These are phyloP conservation scores for Hofmannophila pseudospretella DNA, from an alignment of 2,888 invertebrate species.

Conservation along the genomic window DNA sequence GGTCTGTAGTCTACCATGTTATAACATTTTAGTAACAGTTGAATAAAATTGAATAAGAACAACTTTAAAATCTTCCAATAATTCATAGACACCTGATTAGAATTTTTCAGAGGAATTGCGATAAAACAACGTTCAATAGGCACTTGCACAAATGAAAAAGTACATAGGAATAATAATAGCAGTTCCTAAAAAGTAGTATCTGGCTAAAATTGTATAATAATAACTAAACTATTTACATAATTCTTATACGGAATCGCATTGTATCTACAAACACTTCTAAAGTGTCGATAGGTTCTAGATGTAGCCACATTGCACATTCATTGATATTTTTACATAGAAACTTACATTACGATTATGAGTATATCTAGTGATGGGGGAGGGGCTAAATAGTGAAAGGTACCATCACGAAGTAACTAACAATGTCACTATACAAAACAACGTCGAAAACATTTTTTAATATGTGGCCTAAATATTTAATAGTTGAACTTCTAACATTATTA, in stretches of 20 bases:
- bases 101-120: conserved; percentile 14
- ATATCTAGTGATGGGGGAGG: conserved; percentile 32
- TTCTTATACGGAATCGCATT: conserved; percentile 34
- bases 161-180: conserved; percentile 44
- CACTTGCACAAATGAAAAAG: conserved; percentile 50
- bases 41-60: neutral
- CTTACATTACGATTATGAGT: conserved; percentile 49
- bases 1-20: neutral
- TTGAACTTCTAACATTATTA: conserved; percentile 14
- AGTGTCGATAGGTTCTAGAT: conserved; percentile 43
- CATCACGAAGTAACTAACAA: conserved; percentile 19
- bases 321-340: conserved; percentile 37
- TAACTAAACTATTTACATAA: conserved; percentile 55
- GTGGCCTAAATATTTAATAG: conserved; percentile 10
- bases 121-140: conserved; percentile 37
- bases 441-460: conserved; percentile 18
- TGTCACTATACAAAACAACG: conserved; percentile 21
- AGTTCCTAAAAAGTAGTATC: conserved; percentile 45
- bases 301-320: conserved; percentile 62
- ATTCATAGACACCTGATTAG: conserved; percentile 16
- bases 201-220: conserved; percentile 37
- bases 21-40: no score
- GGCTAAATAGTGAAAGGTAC: conserved; percentile 19
- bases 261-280: conserved; percentile 66
- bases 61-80: no score